phyloP scores from a whole-genome alignment of 2,888 invertebrate species.

The Caenorhabditis wallacei region DNA sequence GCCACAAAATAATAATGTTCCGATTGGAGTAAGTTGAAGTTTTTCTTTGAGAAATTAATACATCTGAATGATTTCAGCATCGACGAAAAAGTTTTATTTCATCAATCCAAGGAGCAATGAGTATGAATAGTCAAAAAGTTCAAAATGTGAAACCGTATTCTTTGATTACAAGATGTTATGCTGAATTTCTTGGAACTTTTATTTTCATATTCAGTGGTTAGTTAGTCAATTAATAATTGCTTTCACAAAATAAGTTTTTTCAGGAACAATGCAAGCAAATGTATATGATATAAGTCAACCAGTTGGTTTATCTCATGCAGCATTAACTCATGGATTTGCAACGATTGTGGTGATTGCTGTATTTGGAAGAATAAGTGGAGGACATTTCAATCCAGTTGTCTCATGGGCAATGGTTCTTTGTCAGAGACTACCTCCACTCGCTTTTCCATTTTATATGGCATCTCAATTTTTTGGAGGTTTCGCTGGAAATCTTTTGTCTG shows the following conservation, averaged over 20 bases:
- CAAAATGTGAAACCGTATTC: slow-evolving; percentile 26
- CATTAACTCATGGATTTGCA: slow-evolving; percentile 56
- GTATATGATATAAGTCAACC: slow-evolving; percentile 59
- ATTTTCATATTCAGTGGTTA: slow-evolving; percentile 61
- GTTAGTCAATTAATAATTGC: neutral
- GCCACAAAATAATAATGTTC: slow-evolving; percentile 49
- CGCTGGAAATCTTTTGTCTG: slow-evolving; percentile 76
- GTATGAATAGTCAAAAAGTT: slow-evolving; percentile 36
- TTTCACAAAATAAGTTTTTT: neutral
- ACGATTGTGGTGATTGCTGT: slow-evolving; percentile 51
- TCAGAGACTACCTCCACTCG: slow-evolving; percentile 77
- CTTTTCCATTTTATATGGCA: slow-evolving; percentile 81
- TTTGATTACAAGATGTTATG: slow-evolving; percentile 43
- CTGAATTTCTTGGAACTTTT: slow-evolving; percentile 60
- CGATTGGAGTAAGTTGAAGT: slow-evolving; percentile 49
- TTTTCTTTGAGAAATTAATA: neutral
- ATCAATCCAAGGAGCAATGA: slow-evolving; percentile 45
- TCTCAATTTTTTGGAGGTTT: slow-evolving; percentile 83
- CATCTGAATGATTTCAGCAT: slow-evolving; percentile 15
- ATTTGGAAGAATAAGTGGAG: slow-evolving; percentile 82
- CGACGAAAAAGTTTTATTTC: slow-evolving; percentile 51
- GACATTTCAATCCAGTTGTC: slow-evolving; percentile 84
- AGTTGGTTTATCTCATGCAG: slow-evolving; percentile 56
- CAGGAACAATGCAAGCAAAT: slow-evolving; percentile 65
- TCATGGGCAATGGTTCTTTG: slow-evolving; percentile 82